Base-by-base conservation (phyloP, 1,140 invertebrate species). In the Coenobita brevimanus region DNA sequence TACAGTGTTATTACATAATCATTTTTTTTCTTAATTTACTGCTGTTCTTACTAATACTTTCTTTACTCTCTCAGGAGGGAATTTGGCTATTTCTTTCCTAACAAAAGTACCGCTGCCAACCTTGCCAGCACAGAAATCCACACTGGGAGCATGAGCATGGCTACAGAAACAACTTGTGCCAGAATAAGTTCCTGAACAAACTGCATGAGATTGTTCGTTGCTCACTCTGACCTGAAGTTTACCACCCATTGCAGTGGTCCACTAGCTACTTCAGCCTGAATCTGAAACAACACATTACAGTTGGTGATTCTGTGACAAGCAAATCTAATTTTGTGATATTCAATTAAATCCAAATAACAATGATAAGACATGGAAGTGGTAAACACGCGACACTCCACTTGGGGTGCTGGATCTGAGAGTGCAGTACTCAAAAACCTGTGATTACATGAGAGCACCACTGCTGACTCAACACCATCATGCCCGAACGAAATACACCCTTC, bases 201-300 rank as follows among this genome's bases (percentile, higher is more conserved):
- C 54, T 85, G 46, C 46, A 50, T 71, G 76, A 80, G 78, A 62
- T 87, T 87, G 85, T 87, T 87, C 85, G 85, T 69, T 87, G 85
- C 85, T 81, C 85, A 87, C 76, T 87, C 85, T 87, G 85, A 87
- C 85, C 85, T 87, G 85, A 79, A 71, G 85, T 87, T 87, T 87
- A 87, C 85, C 85, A 87, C 85, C 78, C 80, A 87, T 76, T 80
- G 62, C 85, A 87, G 85, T 87, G 85, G 85, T 38, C 76, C 85
- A 87, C 85, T 87, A 87, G 76, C 80, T 87, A 87, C 85, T 87
- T 87, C 85, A 87, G 85, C 85, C 85, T 87, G 85, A 87, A 87
- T 87, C 85, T 87, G 85, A 87, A 87, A 87, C 85, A 87, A 87
- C 78, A 87, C 75, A 87, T 87, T 69, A 87, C 69, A 80, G 71